These are phyloP conservation scores for Caenorhabditis sp. DNA, from an alignment of 2,888 invertebrate species.

Conservation along the genomic window DNA sequence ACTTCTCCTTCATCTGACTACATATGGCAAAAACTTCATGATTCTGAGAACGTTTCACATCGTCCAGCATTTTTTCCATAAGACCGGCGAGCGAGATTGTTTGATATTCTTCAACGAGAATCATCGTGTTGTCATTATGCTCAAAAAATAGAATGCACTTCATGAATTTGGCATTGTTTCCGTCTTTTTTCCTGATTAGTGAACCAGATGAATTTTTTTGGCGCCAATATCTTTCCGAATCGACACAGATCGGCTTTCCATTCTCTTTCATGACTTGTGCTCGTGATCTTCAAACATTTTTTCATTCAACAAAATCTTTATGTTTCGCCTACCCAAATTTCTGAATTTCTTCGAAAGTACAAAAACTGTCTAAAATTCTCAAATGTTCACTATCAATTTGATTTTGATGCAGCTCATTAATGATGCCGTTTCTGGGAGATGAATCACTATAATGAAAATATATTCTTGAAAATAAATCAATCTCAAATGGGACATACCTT, in stretches of 20 bases:
- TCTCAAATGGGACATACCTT: too few relatives aligned
- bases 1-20: not conserved
- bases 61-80: not conserved
- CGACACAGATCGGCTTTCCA: not conserved
- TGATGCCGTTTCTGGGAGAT: too few relatives aligned
- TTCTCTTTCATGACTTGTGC: not conserved
- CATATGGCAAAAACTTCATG: not conserved
- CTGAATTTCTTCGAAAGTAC: not conserved
- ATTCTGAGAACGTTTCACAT: not conserved
- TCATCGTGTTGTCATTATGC: not conserved
- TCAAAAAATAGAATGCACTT: not conserved
- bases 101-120: not conserved
- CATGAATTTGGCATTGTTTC: not conserved
- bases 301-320: not conserved
- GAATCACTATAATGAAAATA: too few relatives aligned
- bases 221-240: not conserved
- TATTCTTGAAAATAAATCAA: too few relatives aligned
- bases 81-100: not conserved
- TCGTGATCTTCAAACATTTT: not conserved
- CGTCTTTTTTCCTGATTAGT: not conserved
- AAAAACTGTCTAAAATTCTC: too few relatives aligned
- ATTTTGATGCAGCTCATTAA: too few relatives aligned
- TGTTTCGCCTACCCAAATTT: not conserved
- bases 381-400: too few relatives aligned
- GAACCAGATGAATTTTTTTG: not conserved